Evolutionary conservation across 92 coral and sea anemone genomes (phyloP), one percentile per base, ranked within the genome.

Genomic region (Virgularia gustaviana): DNA sequence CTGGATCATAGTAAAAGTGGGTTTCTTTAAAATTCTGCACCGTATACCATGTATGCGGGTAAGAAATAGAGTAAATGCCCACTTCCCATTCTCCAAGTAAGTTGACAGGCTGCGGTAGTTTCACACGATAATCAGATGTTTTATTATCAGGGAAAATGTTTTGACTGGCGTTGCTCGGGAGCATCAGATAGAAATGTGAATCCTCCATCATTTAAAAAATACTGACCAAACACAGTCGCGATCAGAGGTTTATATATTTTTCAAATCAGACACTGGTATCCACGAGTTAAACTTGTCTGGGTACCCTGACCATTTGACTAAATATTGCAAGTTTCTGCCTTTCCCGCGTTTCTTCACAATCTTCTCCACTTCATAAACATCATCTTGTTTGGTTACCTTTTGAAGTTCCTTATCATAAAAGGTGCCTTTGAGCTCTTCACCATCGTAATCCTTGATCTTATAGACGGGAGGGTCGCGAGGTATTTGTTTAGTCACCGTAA

Each of bases 251-350:
- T 56, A 56, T 28, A 56, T 3, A 16, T 29, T 11, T 2, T 59
- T 33, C 9, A 59, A 32, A 10, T 63, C 30, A 0, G 49, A 63
- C 11, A 44, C 32, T 24, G 51, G 9, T 18, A 74, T 52, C 88
- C 79, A 85, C 43, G 61, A 47, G 49, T 84, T 62, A 36, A 85
- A 80, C 16, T 70, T 67, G 22, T 58, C 75, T 18, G 82, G 71
- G 36, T 76, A 85, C 0, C 87, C 84, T 57, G 30, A 61, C 86
- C 86, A 81, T 38, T 73, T 72, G 12, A 85, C 78, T 34, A 39
- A 45, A 62, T 85, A 85, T 66, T 76, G 82, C 24, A 77, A 66
- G 30, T 49, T 31, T 16, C 57, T 27, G 4, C 80, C 80, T 22
- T 49, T 57, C 23, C 78, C 72, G 1, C 72, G 58, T 61, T 58